Base-by-base conservation (phyloP, 1,140 invertebrate genomes). In the Drosophila rhopaloa region DNA sequence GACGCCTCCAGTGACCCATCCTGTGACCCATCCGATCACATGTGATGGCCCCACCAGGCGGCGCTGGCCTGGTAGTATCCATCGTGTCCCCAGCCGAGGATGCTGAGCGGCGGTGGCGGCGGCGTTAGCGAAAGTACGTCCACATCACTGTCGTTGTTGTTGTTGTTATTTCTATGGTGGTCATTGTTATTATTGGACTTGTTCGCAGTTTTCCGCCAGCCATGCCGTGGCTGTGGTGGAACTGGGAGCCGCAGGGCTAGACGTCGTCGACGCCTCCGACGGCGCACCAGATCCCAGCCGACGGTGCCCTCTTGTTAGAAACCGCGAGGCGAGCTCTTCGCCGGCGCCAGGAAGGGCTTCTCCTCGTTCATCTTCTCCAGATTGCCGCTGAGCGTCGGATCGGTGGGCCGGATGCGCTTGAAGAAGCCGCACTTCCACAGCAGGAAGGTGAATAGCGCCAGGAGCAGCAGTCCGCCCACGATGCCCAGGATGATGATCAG, bases 341-440 rank as follows among this genome's bases (percentile, higher is more conserved):
- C 58, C 24, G 59, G 61, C 47, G 60, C 79, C 62, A 92, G 71
- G 60, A 94, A 94, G 19, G 94, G 94, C 66, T 93, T 94, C 29
- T 93, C 93, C 79, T 96, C 95, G 32, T 95, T 95, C 67, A 94
- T 94, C 85, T 97, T 97, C 90, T 96, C 95, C 27, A 97, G 92
- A 92, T 97, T 97, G 6, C 96, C 97, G 5, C 96, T 96, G 0
- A 97, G 85, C 14, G 96, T 97, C 1, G 95, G 95, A 92, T 97
- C 96, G 4, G 80, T 88, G 8, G 96, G 96, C 70, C 96, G 94
- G 92, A 95, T 95, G 57, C 96, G 91, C 91, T 97, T 97, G 93
- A 98, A 98, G 94, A 98, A 98, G 46, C 97, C 97, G 32, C 96
- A 93, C 93, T 96, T 97, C 95, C 96, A 97, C 24, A 98, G 91